Base-by-base conservation (phyloP, 1,140 invertebrate species). In the Hylaeus volcanicus region DNA sequence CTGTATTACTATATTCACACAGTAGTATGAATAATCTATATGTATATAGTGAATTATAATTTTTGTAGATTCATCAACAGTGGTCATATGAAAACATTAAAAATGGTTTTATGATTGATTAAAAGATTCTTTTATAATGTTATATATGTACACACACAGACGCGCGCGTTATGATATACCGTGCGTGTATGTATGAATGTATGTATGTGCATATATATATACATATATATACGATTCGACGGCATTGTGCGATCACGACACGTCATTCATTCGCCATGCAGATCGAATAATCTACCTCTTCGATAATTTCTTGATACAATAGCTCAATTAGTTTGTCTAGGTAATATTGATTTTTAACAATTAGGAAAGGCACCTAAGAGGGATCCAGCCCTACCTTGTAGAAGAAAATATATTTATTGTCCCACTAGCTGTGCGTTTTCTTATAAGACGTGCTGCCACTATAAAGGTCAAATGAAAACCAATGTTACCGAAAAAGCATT, bases 321-420 rank as follows among this genome's bases (percentile, higher is more conserved):
- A 64, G 15, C 5, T 73, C 26, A 79, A 89, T 89, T 89, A 66
- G 66, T 84, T 88, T 86, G 80, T 85, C 81, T 92, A 88, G 68
- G 87, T 74, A 81, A 79, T 73, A 82, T 84, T 83, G 14, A 43
- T n/a, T 66, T 76, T 77, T 87, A 89, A 83, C 53, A 91, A 86
- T 89, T 90, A 89, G 58, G 87, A 90, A 85, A 90, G 78, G 73
- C 86, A 84, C 80, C 88, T 92, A 90, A 90, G 85, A 76, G 87
- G 88, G 81, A 88, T 89, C 89, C 89, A 92, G 79, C 90, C 89
- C 91, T 93, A 93, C 90, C 93, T 93, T 74, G 89, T 88, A 69
- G 93, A 92, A 43, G 96, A 96, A 92, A 96, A 96, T 93, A 96
- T 96, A 92, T 94, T 96, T 88, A 96, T 96, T 77, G 95, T 95